These are phyloP conservation scores for Monodelphis domestica DNA, from an alignment of 2,797 vertebrate genomes.

Conservation along the genomic window DNA sequence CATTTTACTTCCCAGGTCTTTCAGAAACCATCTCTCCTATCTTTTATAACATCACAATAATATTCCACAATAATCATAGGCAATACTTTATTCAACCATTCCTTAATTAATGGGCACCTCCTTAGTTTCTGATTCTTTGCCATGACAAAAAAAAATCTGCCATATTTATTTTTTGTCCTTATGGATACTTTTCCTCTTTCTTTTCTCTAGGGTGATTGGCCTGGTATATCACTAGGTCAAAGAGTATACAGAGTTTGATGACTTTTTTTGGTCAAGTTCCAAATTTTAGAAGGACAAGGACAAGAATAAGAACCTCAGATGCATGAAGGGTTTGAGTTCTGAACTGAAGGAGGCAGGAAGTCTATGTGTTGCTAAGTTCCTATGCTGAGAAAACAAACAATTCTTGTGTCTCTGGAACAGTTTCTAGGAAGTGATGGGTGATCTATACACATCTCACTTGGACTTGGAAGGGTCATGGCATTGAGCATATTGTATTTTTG, in stretches of 20 bases:
- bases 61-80: neutral
- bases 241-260: neutral
- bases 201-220: neutral
- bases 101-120: neutral
- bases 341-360: neutral
- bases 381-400: neutral
- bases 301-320: neutral
- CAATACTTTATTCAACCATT: neutral
- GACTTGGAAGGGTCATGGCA: neutral
- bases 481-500: neutral
- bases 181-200: neutral
- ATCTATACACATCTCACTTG: neutral
- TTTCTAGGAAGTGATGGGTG: neutral
- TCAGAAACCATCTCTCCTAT: neutral
- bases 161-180: neutral
- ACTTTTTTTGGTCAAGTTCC: neutral
- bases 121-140: neutral
- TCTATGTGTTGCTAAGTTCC: neutral
- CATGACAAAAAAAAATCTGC: neutral
- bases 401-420: neutral
- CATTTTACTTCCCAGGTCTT: neutral
- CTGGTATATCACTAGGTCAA: neutral
- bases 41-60: neutral
- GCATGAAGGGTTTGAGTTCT: neutral
- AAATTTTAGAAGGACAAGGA: neutral